phyloP scores from a whole-genome alignment of 2,113 vertebrate genomes.

The Xenopus tropicalis region UCB_Xtro_10.0 CM004446.2:13601001-13601500 shows the following conservation, averaged over 20 bases:
- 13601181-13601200: not conserved
- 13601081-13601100: too few relatives aligned
- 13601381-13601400: not conserved
- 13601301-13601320: not conserved
- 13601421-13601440: not conserved
- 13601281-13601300: not conserved
- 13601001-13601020: too few relatives aligned
- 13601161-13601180: not conserved
- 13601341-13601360: not conserved
- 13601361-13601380: not conserved
- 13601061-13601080: too few relatives aligned
- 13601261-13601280: too few relatives aligned
- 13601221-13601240: not conserved
- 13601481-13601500: too few relatives aligned
- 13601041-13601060: too few relatives aligned
- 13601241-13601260: too few relatives aligned
- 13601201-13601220: not conserved
- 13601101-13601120: too few relatives aligned
- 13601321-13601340: not conserved
- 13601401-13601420: not conserved
- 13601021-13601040: too few relatives aligned
- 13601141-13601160: not conserved
- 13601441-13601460: not conserved
- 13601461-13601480: too few relatives aligned
- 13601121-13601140: too few relatives aligned